A percentile compares a stretch with the other conserved stretches of the same genome.
These are phyloP conservation scores for Pedicia rivosa DNA, from an alignment of 2,888 invertebrate genomes.

Conservation along the genomic window DNA sequence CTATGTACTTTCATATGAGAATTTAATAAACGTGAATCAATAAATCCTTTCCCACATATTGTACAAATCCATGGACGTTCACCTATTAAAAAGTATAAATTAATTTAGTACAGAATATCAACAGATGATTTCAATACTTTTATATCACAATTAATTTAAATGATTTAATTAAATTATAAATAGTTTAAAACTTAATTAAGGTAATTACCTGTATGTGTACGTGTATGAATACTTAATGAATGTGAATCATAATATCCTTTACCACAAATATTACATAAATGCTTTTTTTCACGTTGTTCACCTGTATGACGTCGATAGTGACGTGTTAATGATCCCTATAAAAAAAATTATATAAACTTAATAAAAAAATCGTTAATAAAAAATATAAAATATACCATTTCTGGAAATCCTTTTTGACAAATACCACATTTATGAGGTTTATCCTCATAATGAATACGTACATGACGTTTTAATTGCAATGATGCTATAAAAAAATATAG, in stretches of 20 bases:
- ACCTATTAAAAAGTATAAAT: too few relatives aligned
- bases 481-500: slow-evolving; percentile 17
- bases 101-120: too few relatives aligned
- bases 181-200: too few relatives aligned
- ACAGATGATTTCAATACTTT: too few relatives aligned
- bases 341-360: too few relatives aligned
- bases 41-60: slow-evolving; percentile 31
- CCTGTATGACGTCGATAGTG: slow-evolving; percentile 38
- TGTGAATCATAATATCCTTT: slow-evolving; percentile 32
- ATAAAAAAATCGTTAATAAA: too few relatives aligned
- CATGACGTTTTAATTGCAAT: slow-evolving; percentile 33
- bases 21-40: slow-evolving; percentile 29
- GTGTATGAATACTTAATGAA: slow-evolving; percentile 26
- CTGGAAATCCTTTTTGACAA: slow-evolving; percentile 37
- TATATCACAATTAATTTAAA: too few relatives aligned
- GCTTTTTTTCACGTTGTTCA: slow-evolving; percentile 31
- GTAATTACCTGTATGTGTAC: slow-evolving; percentile 30
- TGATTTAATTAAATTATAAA: too few relatives aligned
- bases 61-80: slow-evolving; percentile 29
- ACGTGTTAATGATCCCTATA: slow-evolving; percentile 34
- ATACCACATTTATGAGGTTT: slow-evolving; percentile 34
- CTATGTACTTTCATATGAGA: slow-evolving; percentile 39
- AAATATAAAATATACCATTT: too few relatives aligned
- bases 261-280: slow-evolving; percentile 33
- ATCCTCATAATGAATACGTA: slow-evolving; percentile 35